A percentile compares a stretch with the other conserved stretches of the same genome.
phyloP scores from a whole-genome alignment of 1,140 invertebrate species.

The Augochlora pura region DNA sequence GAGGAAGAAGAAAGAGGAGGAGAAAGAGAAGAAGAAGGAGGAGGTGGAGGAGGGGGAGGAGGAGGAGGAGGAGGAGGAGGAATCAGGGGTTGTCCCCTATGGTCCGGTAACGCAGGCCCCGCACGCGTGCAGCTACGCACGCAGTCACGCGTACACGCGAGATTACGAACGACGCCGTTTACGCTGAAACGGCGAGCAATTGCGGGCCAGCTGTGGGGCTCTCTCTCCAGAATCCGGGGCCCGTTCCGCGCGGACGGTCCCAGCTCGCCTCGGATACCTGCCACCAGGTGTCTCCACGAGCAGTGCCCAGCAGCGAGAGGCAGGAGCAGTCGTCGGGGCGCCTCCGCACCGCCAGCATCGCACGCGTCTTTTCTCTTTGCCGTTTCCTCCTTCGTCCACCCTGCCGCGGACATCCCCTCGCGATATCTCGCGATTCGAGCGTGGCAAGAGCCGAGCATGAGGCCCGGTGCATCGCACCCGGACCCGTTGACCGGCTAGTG shows the following conservation, averaged over 20 bases:
- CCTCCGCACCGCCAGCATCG: slow-evolving; percentile 76
- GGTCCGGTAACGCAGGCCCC: not conserved
- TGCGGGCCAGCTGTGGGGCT: slow-evolving; percentile 50
- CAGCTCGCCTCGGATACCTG: slow-evolving; percentile 67
- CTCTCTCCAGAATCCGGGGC: slow-evolving; percentile 55
- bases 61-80: not conserved
- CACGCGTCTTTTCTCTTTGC: slow-evolving; percentile 58
- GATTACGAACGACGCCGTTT: slow-evolving; percentile 57
- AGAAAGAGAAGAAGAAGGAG: too few species aligned
- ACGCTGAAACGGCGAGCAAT: slow-evolving; percentile 45
- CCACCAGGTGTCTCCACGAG: slow-evolving; percentile 80
- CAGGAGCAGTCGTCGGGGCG: slow-evolving; percentile 78
- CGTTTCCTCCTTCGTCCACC: slow-evolving; percentile 44
- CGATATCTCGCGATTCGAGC: slow-evolving; percentile 10
- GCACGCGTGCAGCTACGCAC: slow-evolving; percentile 21
- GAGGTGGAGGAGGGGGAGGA: too few species aligned
- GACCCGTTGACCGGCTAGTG: slow-evolving; percentile 11
- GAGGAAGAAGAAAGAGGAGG: not conserved
- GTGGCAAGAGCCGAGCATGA: slow-evolving; percentile 1
- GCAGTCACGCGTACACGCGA: slow-evolving; percentile 45
- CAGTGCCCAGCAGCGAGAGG: slow-evolving; percentile 75
- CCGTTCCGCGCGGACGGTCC: slow-evolving; percentile 59
- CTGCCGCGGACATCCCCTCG: not conserved
- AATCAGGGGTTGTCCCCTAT: slow-evolving; percentile 4
- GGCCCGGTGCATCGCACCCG: not conserved